Evolutionary conservation across 1,140 invertebrate genomes (phyloP), one percentile per base, ranked within the genome.

Genomic region (Mercenaria mercenaria): DNA sequence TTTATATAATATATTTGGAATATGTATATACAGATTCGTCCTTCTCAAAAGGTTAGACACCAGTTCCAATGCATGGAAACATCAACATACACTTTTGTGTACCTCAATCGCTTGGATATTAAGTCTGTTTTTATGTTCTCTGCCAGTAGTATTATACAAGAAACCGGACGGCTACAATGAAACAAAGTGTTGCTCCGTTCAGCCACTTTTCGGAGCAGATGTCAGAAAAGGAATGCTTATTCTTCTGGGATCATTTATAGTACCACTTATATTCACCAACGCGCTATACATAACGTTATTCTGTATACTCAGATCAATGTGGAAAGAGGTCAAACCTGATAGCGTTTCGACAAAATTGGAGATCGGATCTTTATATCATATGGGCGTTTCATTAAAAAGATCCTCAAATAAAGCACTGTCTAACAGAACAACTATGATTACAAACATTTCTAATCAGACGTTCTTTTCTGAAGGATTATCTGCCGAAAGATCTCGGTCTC

Each of bases 1-100:
- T 2, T n/a, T 79, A 50, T 79, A 79, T 50, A 79, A 56, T 29
- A 79, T 79, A 8, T 79, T 79, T 79, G 76, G 76, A 32, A 79
- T 79, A 20, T 56, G 76, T 79, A 37, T 79, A 32, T 29, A 56
- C 47, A 1, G 76, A 23, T 79, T 34, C 26, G 15, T 79, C 43
- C 32, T 56, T 18, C 47, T 79, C 43, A 79, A 39, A 23, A 23
- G 50, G n/a, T 8, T 15, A 4, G 13, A 23, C 43, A 10, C 8
- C 0, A 37, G 26, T 13, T 10, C n/a, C 0, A 26, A n/a, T 15
- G 4, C 37, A 0, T 79, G 76, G 76, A 79, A 59, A 29, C 26
- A 50, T 8, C 29, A 29, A 18, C 29, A 79, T 18, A 79, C 76
- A 26, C 56, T 79, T 52, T 13, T 37, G 0, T 34, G 29, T 50